Evolutionary conservation across 2,113 vertebrate genomes (phyloP), one percentile per base, ranked within the genome.

Genomic region (Petaurus breviceps): DNA sequence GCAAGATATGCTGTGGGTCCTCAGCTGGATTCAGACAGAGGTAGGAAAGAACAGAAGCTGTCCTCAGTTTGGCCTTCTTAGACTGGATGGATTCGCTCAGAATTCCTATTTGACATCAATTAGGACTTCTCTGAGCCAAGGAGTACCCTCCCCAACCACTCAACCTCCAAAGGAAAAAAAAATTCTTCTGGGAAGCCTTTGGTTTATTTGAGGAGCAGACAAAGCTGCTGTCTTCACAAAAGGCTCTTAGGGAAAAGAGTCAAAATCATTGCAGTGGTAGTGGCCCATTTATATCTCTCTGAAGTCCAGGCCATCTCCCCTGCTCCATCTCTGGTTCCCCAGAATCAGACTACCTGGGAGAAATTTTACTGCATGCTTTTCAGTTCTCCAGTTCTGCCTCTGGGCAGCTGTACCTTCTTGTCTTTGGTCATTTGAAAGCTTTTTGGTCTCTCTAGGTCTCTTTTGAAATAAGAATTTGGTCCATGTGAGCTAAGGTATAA

Each of bases 271-370:
- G 96, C 92, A 94, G 93, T 47, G 91, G 95, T 97, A 95, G 95
- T 94, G 97, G 97, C 97, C 97, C 96, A 98, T 98, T 98, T 98
- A 96, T 97, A 96, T 95, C 96, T 96, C 97, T 98, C 98, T 98
- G 97, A 98, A 98, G 97, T 98, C 96, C 96, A 95, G 95, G 43
- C 51, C 91, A 96, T 53, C 22, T 2, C 90, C 97, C 96, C 93
- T 25, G 0, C 47, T 96, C 93, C 68, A 91, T 94, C 43, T 92
- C 93, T 93, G 84, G 91, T 52, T 68, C 61, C 91, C 37, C 25
- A 46, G 93, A 90, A 96, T 94, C 92, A 93, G 90, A 91, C 51
- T 16, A 94, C 77, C 95, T 93, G 93, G 52, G 46, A 0, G 0
- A 95, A 55, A 68, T 94, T 96, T 94, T 93, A 96, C 96, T 98